Conservation (phyloP, 2,888 invertebrate species). For the Agrotis puta region DNA sequence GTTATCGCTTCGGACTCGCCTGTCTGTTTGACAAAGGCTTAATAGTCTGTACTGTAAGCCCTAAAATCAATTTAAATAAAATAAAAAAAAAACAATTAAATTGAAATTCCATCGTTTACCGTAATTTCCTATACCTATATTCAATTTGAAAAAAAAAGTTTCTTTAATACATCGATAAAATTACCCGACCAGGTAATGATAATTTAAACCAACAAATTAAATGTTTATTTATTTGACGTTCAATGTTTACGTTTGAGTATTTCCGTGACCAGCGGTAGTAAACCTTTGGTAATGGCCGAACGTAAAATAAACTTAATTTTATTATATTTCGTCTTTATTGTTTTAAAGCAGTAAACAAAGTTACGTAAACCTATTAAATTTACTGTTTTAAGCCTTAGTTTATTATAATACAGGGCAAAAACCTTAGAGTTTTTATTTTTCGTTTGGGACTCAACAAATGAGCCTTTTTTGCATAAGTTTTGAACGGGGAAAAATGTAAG, state of each 20-base stretch:
- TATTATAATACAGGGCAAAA: not conserved
- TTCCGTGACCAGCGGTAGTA: constrained; percentile 47
- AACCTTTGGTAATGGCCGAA: constrained; percentile 45
- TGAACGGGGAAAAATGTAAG: too few species aligned
- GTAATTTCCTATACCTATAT: constrained; percentile 1
- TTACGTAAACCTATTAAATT: constrained; percentile 28
- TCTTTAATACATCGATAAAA: constrained; percentile 19
- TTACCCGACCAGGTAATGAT: constrained; percentile 8
- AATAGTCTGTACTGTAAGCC: too few species aligned
- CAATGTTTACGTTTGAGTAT: constrained; percentile 35
- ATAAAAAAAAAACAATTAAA: not conserved
- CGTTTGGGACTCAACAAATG: too few species aligned
- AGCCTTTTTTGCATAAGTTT: too few species aligned
- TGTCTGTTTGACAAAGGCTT: too few species aligned
- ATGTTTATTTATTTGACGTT: constrained; percentile 54
- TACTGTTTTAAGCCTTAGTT: constrained; percentile 4
- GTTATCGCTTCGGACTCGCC: too few species aligned
- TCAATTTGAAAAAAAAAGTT: constrained; percentile 8
- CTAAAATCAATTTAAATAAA: not conserved
- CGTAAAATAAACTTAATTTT: constrained; percentile 52
- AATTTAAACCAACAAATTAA: constrained; percentile 37
- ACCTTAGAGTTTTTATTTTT: too few species aligned
- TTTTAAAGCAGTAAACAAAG: constrained; percentile 44
- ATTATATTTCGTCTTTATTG: constrained; percentile 48
- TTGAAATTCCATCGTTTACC: not conserved